Evolutionary conservation across 2,888 invertebrate genomes (phyloP).

Genomic region (Tetanocera ferruginea): DNA sequence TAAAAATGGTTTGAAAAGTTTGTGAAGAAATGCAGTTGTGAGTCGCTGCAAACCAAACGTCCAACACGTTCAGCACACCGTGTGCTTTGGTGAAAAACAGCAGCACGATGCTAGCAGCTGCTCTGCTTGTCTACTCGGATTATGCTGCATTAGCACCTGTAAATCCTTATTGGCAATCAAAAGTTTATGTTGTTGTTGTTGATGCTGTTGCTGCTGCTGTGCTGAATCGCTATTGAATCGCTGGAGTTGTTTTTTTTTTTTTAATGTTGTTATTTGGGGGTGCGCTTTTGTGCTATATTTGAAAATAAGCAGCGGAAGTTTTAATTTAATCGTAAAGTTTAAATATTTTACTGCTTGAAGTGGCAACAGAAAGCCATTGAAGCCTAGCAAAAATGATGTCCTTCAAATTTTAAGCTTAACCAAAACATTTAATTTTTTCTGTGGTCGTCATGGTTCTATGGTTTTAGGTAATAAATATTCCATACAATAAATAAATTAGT

Average conservation of each 20-base stretch:
- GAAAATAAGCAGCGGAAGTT: constrained; percentile 53
- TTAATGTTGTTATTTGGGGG: neutral
- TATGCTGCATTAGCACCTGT: constrained; percentile 66
- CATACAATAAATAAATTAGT: no score
- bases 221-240: constrained; percentile 37
- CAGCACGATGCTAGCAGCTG: neutral
- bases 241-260: neutral
- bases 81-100: neutral
- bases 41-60: neutral
- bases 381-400: no score
- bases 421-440: no score
- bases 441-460: no score
- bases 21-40: constrained; percentile 1
- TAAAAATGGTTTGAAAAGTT: constrained; percentile 1
- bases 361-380: no score
- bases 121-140: constrained; percentile 41
- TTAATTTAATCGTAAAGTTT: constrained; percentile 63
- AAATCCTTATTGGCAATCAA: constrained; percentile 66
- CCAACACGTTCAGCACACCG: neutral
- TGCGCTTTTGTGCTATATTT: neutral
- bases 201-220: constrained; percentile 17
- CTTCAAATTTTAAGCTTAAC: no score
- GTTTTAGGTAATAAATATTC: no score
- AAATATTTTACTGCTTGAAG: neutral
- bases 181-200: constrained; percentile 52